Conservation (phyloP, 2,888 invertebrate species). For the Orthosia gracilis region DNA sequence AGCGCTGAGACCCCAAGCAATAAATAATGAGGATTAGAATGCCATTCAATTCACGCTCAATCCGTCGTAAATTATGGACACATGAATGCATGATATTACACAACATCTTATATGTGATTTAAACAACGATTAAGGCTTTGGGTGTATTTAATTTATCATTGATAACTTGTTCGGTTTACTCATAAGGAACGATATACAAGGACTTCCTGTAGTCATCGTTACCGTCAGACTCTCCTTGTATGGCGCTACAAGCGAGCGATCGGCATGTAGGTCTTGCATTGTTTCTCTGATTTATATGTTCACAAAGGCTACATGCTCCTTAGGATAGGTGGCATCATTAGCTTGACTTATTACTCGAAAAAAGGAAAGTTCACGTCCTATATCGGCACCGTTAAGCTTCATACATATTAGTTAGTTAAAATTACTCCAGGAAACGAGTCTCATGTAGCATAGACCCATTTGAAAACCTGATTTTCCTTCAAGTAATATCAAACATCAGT, state of each 20-base stretch:
- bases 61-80: constrained; percentile 17
- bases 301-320: constrained; percentile 52
- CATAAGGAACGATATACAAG: constrained; percentile 73
- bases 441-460: constrained; percentile 7
- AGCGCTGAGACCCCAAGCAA: too few relatives aligned
- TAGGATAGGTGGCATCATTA: constrained; percentile 42
- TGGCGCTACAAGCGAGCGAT: constrained; percentile 66
- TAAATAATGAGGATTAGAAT: constrained; percentile 5
- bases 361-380: constrained; percentile 1
- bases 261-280: constrained; percentile 61
- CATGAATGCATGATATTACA: constrained; percentile 43
- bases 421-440: constrained; percentile 38
- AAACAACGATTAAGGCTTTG: constrained; percentile 43
- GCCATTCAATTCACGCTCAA: constrained; percentile 5
- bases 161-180: constrained; percentile 67
- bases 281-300: constrained; percentile 63
- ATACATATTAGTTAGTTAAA: constrained; percentile 14
- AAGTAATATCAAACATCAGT: constrained; percentile 14
- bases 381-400: constrained; percentile 26
- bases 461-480: constrained; percentile 14
- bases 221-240: constrained; percentile 72
- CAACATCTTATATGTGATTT: constrained; percentile 1
- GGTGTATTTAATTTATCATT: constrained; percentile 67
- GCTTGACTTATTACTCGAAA: constrained; percentile 49
- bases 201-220: constrained; percentile 76